Evolutionary conservation across 2,888 invertebrate species (phyloP), one percentile per base, ranked within the genome.

Genomic region (Agriopis aurantiaria): DNA sequence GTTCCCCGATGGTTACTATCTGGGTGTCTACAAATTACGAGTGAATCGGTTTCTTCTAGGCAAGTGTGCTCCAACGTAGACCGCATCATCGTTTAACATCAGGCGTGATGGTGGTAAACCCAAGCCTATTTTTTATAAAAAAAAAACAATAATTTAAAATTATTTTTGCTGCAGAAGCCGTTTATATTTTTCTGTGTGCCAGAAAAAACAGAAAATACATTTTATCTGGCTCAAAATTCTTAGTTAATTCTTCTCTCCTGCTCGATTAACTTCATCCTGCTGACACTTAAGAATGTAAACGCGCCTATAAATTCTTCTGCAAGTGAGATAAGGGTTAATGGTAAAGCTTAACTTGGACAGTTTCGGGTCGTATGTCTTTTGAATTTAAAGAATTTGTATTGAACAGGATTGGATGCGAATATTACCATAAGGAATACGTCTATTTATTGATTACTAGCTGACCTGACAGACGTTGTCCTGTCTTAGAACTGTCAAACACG

Each of bases 301-400:
- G 62, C 63, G 53, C 49, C 66, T 45, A 59, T 71, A 71, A 70
- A 71, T 70, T 69, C 53, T 14, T 55, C 41, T 59, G 17, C 53
- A 55, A 67, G 66, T 71, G 58, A 71, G 70, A 67, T 71, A 64
- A 67, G 66, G 63, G 66, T 62, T 62, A 65, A 70, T 70, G 62
- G 56, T 51, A 60, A 45, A 55, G 51, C 33, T 70, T 55, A 43
- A 65, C 61, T 65, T 62, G 65, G 65, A 53, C 69, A 65, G 61
- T 52, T 65, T 65, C 1, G 48, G 65, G 57, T 51, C 57, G 46
- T 69, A 65, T 65, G 56, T 64, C 46, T 64, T 51, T 53, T 4
- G 46, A 56, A 55, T 61, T 56, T 48, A 56, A 53, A 51, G 45
- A 17, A 14, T 23, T 55, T 65, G 49, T 60, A 43, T 43, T 59